Evolutionary conservation across 1,140 invertebrate genomes (phyloP), one percentile per base, ranked within the genome.

Genomic region (Macrobrachium rosenbergii): DNA sequence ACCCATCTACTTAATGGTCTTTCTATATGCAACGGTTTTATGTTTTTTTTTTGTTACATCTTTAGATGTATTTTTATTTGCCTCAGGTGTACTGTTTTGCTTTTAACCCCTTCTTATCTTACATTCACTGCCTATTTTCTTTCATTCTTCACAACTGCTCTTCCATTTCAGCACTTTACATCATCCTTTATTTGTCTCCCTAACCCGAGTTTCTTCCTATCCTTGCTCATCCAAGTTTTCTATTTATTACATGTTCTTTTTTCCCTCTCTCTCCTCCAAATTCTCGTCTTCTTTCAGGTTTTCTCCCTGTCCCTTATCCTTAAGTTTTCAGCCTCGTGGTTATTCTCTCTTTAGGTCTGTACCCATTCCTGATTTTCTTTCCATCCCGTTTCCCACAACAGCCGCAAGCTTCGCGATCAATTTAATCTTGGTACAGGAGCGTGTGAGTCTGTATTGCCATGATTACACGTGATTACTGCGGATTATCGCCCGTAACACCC

Each of bases 41-140:
- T 37, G n/a, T n/a, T n/a, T n/a, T n/a, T n/a, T 37, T 37, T 37
- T 37, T 37, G 1, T 1, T 37, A 37, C 3, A 37, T 37, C 28
- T 37, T 37, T 37, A 37, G 3, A 37, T 81, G 79, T 63, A 81
- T 67, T 58, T 52, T 82, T 64, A 12, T 82, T 45, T 82, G 16
- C 19, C 59, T 82, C 21, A 58, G 28, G 37, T 67, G 37, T 37
- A 43, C 21, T 64, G 69, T 60, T 58, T 28, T 28, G 19, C 21
- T 60, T 58, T 58, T 16, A 19, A 6, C 19, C 76, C 23, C 76
- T 79, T 21, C 2, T 58, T 79, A 16, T 60, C 8, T 58, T n/a
- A 19, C 45, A 19, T 58, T 58, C 19, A 19, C 14, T 58, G 17
- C 12, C 76, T 8, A n/a, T 58, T 28, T 79, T 28, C 21, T 21